Base-by-base conservation (phyloP, 2,797 vertebrate species). In the Hozukius guyotensis region DNA sequence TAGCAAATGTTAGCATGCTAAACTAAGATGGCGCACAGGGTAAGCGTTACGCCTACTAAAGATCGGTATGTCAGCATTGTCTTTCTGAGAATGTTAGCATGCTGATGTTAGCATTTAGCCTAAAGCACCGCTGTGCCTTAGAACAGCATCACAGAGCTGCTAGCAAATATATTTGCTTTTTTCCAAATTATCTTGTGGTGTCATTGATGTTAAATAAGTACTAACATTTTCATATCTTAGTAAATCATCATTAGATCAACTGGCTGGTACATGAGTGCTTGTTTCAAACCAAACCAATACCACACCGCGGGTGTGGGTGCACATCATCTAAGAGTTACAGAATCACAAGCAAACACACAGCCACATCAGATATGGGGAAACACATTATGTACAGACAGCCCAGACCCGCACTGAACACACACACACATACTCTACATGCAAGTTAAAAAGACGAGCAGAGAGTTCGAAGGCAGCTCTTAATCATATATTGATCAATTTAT, bases 401-500 rank as follows among this genome's bases (percentile, higher is more conserved):
- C 3, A 0, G 38, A 80, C 10, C 4, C 2, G 18, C 38, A 46
- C 6, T 13, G n/a, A 18, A 68, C 55, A 80, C 20, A 72, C 55
- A 80, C 20, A 72, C 25, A 42, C 42, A 13, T 1, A n/a, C 55
- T 49, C 7, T 6, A 32, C 25, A 57, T 10, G 36, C 13, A 52
- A 6, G 46, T 20, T 13, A 34, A 90, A 79, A 75, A 75, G 75
- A 86, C 2, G 24, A 90, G 84, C 86, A 92, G 88, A 92, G 72
- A 89, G 72, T 57, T 85, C 18, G 68, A 84, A 92, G 83, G 53
- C 84, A 77, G 90, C 82, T 86, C 76, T 90, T 89, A 90, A 89
- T 93, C 90, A 89, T 92, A 88, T 94, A 93, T 90, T 93, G 93
- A 95, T 95, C 94, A 88, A 88, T 96, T 96, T 96, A 96, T 96